Evolutionary conservation across 92 coral and sea anemone genomes (phyloP), one percentile per base, ranked within the genome.

Genomic region (Epizoanthus rinbou): DNA sequence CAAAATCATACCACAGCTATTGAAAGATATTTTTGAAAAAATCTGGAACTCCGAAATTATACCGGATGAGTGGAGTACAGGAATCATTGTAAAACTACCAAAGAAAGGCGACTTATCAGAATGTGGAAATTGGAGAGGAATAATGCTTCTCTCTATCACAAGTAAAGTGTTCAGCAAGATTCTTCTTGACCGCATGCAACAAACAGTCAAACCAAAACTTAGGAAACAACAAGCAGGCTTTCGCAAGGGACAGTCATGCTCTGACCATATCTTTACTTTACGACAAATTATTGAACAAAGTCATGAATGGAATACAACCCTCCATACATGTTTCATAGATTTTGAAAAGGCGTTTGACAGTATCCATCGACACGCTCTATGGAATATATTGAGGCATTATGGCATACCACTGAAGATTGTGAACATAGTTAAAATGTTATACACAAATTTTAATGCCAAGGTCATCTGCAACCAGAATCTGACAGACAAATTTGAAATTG

Each of bases 341-440:
- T 56, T 56, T 0, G 59, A 56, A 56, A 56, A 56, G 0, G 59
- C 59, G 0, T 56, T 56, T 56, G 59, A 66, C 68, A 63, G 68
- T 63, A 66, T 66, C 0, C 73, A 66, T 66, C 73, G 73, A 23
- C 73, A 24, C 0, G 73, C 73, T 0, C 73, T 66, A 0, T 66
- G 73, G 73, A 66, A 0, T 66, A 66, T 66, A 66, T 66, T 66
- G 45, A 66, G 73, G 6, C 73, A 66, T 0, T 66, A 66, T 0
- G 73, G 73, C 13, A 66, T 66, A 66, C 73, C 73, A 0, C 41
- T 31, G 45, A 66, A 66, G 45, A 66, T 66, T 66, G 82, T 76
- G 52, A 76, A 76, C 67, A 76, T 76, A 17, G 45, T 57, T 0
- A 76, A 76, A 41, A 54, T 76, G 82, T 64, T 76, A 56, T 76